Evolutionary conservation across 2,113 vertebrate genomes (phyloP).

Genomic region (Mus musculus): GRCm39 chr13:72729001-72729500

Average conservation of each 20-base stretch:
- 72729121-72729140: neutral
- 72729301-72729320: no score
- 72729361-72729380: neutral
- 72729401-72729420: no score
- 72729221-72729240: neutral
- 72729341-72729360: neutral
- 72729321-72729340: neutral
- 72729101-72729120: neutral
- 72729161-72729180: neutral
- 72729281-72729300: neutral
- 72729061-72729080: neutral
- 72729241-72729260: neutral
- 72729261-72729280: no score
- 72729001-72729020: fast-evolving
- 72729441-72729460: no score
- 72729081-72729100: neutral
- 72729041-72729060: fast-evolving
- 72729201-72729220: neutral
- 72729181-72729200: no score
- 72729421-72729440: neutral
- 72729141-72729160: neutral
- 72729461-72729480: no score
- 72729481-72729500: no score
- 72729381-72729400: no score
- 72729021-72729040: neutral